Percentiles rank a stretch among this genome's conserved stretches.
phyloP scores from a whole-genome alignment of 92 coral and sea anemone species.

The Isaurus tuberculatus region DNA sequence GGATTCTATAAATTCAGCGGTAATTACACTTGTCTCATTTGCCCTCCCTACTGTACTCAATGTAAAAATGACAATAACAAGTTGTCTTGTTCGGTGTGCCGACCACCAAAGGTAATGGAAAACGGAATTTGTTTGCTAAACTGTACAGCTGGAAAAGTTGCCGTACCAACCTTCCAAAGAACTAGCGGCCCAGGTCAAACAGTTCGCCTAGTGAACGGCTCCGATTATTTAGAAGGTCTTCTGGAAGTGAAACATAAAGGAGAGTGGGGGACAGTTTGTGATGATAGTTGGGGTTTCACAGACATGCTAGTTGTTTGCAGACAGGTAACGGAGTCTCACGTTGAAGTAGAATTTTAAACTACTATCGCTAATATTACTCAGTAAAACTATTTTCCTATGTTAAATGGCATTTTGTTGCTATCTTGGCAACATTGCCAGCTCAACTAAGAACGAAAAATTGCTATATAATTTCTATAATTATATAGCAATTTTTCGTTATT shows the following conservation, averaged over 20 bases:
- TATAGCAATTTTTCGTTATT: no score
- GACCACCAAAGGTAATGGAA: constrained; percentile 61
- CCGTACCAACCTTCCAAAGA: constrained; percentile 58
- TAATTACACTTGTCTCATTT: constrained; percentile 63
- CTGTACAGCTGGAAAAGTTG: constrained; percentile 62
- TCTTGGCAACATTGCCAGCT: no score
- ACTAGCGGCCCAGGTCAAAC: constrained; percentile 18
- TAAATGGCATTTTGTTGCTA: no score
- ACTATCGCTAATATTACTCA: no score
- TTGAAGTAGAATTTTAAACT: not conserved
- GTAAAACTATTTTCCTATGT: no score
- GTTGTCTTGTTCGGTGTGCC: constrained; percentile 64
- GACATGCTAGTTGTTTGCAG: constrained; percentile 77
- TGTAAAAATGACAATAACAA: constrained; percentile 42
- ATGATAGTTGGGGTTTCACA: constrained; percentile 71
- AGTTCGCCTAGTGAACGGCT: constrained; percentile 77
- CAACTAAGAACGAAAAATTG: no score
- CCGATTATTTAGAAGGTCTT: constrained; percentile 77
- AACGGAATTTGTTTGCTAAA: constrained; percentile 53
- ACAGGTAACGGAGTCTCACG: constrained; percentile 34
- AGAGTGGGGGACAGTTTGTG: constrained; percentile 85
- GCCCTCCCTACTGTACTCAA: constrained; percentile 68
- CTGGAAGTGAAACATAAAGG: constrained; percentile 77
- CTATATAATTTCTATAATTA: no score
- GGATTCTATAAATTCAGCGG: constrained; percentile 57